phyloP scores from a whole-genome alignment of 2,888 invertebrate genomes.

The Caenorhabditis sp. region DNA sequence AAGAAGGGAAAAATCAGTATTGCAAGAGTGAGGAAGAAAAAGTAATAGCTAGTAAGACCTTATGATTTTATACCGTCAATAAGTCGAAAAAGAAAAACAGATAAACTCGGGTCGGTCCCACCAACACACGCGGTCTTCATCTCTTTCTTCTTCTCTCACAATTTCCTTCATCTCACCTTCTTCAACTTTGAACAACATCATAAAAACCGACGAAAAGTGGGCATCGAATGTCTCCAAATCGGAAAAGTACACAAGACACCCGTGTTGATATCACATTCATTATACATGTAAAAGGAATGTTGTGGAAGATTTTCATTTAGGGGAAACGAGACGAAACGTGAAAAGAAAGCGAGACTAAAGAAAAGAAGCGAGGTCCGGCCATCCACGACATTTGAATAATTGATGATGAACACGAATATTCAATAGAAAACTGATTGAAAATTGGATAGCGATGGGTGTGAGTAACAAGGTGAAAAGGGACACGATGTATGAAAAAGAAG shows the following conservation, averaged over 20 bases:
- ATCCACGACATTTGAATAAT: slow-evolving; percentile 42
- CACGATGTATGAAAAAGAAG: not conserved
- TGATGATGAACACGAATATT: slow-evolving; percentile 28
- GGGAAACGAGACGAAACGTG: not conserved
- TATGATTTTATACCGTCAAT: slow-evolving; percentile 21
- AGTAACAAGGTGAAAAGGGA: not conserved
- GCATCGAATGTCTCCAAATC: slow-evolving; percentile 29
- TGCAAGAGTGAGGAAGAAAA: too few species aligned
- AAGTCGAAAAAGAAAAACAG: slow-evolving; percentile 13
- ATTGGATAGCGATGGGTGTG: not conserved
- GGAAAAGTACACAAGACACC: slow-evolving; percentile 24
- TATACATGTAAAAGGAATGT: not conserved
- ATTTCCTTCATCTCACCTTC: not conserved
- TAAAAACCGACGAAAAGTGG: slow-evolving; percentile 32
- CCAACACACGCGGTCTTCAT: too few species aligned
- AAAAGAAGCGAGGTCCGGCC: slow-evolving; percentile 4
- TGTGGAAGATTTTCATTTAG: not conserved
- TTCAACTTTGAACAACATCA: slow-evolving; percentile 28
- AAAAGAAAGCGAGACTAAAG: slow-evolving; percentile 6
- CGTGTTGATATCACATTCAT: slow-evolving; percentile 21
- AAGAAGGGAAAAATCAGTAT: not conserved
- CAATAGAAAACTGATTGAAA: slow-evolving; percentile 26
- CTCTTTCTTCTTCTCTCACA: not conserved
- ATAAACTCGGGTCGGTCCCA: slow-evolving; percentile 16
- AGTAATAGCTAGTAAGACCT: not conserved